Evolutionary conservation across 1,140 invertebrate genomes (phyloP), one percentile per base, ranked within the genome.

Genomic region (Littorina saxatilis): DNA sequence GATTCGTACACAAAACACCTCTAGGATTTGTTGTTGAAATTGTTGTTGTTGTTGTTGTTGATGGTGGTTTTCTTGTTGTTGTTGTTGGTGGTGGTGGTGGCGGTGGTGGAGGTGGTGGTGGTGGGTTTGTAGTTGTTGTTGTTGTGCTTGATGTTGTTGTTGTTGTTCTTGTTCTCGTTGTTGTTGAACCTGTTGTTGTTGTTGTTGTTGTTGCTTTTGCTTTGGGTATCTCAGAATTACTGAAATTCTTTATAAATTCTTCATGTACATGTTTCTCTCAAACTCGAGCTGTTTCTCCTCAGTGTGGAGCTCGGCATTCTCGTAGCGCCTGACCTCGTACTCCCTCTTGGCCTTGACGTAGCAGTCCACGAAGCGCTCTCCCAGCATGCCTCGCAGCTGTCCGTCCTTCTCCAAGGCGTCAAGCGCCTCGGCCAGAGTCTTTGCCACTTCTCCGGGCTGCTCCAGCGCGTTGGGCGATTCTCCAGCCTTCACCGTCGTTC

Each of bases 361-460:
- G 58, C 73, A 66, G n/a, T 63, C 27, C 55, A 75, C 72, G 29
- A 81, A 72, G 13, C 74, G 73, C 0, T 47, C 52, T 15, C 80
- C 80, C 5, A 81, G 29, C n/a, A 73, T 32, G 7, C 39, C 72
- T 7, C 55, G 27, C n/a, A 81, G 55, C 55, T 63, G 37, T 20
- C 63, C 61, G 40, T 81, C 79, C n/a, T 73, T 58, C 35, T 81
- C 79, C 40, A 81, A 27, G n/a, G 39, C 50, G 2, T 81, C 27
- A 9, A 81, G 29, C 5, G 79, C 79, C 37, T 70, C 35, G 11
- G 32, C 79, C 40, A 81, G 39, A 15, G 40, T 52, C 32, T 13
- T 68, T 32, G 66, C 32, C 66, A 68, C 32, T 20, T 68, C 32
- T 2, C 13, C 37, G 29, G 13, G 13, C 61, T 27, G 61, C 61